Evolutionary conservation across 2,888 invertebrate species (phyloP), one percentile per base, ranked within the genome.

Genomic region (Ligdia adustata): DNA sequence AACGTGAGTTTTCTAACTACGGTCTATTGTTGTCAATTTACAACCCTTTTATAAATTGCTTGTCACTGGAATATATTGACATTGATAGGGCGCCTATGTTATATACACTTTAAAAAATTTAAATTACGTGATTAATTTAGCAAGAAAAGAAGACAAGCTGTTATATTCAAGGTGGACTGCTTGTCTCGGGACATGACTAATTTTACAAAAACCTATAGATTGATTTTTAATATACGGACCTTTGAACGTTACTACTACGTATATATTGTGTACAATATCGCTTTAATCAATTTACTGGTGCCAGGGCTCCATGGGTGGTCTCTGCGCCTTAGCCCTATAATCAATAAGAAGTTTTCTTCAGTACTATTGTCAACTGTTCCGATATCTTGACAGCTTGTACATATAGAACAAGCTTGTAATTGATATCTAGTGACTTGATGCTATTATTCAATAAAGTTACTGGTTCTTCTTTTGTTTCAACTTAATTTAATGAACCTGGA

Each of bases 261-360:
- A 3, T 66, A 68, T 56, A 62, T 56, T 55, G 59, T 75, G 72
- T 68, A 82, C 80, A 80, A 82, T 75, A 60, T 66, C 60, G 62
- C 56, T 66, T 64, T 61, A 71, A 71, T 79, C 79, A 82, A 82
- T 87, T 81, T 80, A 66, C 65, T 52, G 64, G 55, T 45, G 63
- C 56, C 64, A 59, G 55, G 53, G 59, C 69, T 53, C 69, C 52
- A 65, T 70, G 81, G 88, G 87, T 74, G 86, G 87, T 79, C 84
- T 52, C 28, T 66, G 57, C 64, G 69, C 54, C 63, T 72, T 69
- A 72, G 75, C 73, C 78, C 70, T 78, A 60, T 70, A 75, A 75
- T 75, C 71, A 79, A 75, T 75, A 71, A 76, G 72, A 72, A 64
- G 59, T 52, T 57, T 67, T 57, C 65, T 72, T 66, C 59, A 52